Evolutionary conservation across 1,140 invertebrate genomes (phyloP).

Genomic region (Drosophila lacteicornis): DNA sequence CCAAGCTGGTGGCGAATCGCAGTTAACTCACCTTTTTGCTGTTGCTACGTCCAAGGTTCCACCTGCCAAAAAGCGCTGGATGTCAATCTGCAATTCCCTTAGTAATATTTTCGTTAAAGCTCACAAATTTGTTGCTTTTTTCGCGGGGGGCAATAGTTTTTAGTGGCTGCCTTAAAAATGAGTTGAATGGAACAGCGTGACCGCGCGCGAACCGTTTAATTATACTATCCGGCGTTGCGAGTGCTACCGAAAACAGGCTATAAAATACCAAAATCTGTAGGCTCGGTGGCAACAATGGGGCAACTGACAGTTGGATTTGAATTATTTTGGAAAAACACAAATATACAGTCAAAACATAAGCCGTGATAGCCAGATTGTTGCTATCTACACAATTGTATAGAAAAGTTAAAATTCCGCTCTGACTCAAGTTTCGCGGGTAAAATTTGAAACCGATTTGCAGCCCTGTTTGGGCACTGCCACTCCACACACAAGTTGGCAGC

Average conservation of each 20-base stretch:
- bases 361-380: too few relatives aligned
- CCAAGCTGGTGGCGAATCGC: slow-evolving; percentile 11
- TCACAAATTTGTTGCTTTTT: slow-evolving; percentile 9
- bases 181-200: slow-evolving; percentile 40
- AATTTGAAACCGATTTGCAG: too few relatives aligned
- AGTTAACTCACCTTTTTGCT: slow-evolving; percentile 41
- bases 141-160: slow-evolving; percentile 23
- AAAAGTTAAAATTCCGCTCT: too few relatives aligned
- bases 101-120: slow-evolving; percentile 16
- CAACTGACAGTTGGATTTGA: slow-evolving; percentile 25
- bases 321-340: not conserved
- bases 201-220: slow-evolving; percentile 12
- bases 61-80: slow-evolving; percentile 22
- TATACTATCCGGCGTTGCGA: slow-evolving; percentile 5
- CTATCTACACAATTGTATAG: too few relatives aligned
- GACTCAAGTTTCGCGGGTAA: not conserved
- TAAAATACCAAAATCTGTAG: not conserved
- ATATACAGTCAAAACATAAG: not conserved
- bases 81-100: slow-evolving; percentile 4
- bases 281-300: slow-evolving; percentile 7
- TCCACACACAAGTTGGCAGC: slow-evolving; percentile 21
- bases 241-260: not conserved
- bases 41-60: slow-evolving; percentile 12
- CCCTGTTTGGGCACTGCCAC: not conserved
- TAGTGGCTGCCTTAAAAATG: slow-evolving; percentile 35